Evolutionary conservation across 2,113 vertebrate genomes (phyloP), one percentile per base, ranked within the genome.

Genomic region (Pollimyrus isidori): DNA sequence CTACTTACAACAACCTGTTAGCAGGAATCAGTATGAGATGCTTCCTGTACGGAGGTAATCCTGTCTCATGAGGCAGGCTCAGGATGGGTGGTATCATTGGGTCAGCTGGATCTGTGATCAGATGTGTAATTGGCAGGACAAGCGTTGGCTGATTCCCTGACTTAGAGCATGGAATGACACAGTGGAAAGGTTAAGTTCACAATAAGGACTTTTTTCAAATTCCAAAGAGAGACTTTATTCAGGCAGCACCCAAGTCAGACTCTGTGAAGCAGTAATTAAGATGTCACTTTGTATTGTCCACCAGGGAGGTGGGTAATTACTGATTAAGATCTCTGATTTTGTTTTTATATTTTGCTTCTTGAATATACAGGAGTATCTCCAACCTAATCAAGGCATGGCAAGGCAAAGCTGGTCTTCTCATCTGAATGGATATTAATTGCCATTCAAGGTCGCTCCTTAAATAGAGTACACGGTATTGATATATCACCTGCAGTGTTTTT

Each of bases 1-100:
- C 35, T 30, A 15, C 52, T 30, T 39, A 58, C 26, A 86, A 86
- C 30, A 7, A 86, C 85, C 26, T 42, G 53, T 21, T 15, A 26
- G 10, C 0, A 6, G 35, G 5, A 56, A 23, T 87, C 23, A 4
- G 3, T 0, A 3, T 46, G 42, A 46, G 30, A 23, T 56, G 39
- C 35, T 46, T n/a, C 35, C 23, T 3, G 17, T 46, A 5, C 1
- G 13, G 52, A 46, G 19, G 35, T 17, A 39, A 23, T n/a, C 56
- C 56, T 39, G 21, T 23, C 84, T 84, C 17, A 10, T 89, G 30
- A 9, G 83, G 26, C 39, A 83, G 80, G 26, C 15, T 42, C 89
- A 62, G 91, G 11, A 0, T 21, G 91, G 87, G 23, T 92, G 94
- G 93, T 95, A 92, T 92, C 93, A 91, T 89, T 89, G 90, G 88